phyloP scores from a whole-genome alignment of 2,113 vertebrate genomes.

The Holacanthus passer region DNA sequence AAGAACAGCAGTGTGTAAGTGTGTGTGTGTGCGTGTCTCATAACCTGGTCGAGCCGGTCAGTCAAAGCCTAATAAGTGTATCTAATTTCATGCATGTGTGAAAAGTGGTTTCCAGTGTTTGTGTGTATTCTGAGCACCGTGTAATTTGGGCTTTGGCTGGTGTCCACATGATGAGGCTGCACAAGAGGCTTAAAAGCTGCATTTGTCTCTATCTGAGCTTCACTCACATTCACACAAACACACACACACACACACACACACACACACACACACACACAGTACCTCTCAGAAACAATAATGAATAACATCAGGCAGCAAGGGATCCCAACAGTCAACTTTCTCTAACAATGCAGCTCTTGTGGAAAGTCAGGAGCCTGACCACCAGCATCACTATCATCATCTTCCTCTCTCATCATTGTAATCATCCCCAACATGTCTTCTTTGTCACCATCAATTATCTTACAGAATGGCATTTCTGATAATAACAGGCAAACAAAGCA shows the following conservation, averaged over 20 bases:
- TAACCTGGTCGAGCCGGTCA: slow-evolving; percentile 1
- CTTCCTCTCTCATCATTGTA: neutral
- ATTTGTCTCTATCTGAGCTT: neutral
- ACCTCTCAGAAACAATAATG: slow-evolving; percentile 38
- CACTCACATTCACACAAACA: neutral
- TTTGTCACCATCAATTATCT: neutral
- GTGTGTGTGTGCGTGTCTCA: neutral
- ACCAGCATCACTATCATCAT: neutral
- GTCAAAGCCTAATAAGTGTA: neutral
- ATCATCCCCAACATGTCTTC: neutral
- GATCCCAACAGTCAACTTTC: neutral
- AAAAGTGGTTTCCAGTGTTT: neutral
- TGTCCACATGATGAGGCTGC: neutral
- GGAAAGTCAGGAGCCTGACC: slow-evolving; percentile 8
- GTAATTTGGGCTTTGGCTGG: slow-evolving; percentile 1
- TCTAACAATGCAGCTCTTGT: slow-evolving; percentile 6
- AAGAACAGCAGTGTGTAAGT: neutral
- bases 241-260: neutral
- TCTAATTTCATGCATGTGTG: neutral
- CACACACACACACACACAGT: neutral
- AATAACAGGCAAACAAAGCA: neutral
- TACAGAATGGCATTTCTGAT: neutral
- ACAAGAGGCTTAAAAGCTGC: neutral
- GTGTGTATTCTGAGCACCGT: neutral
- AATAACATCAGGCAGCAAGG: slow-evolving; percentile 18